Evolutionary conservation across 2,888 invertebrate species (phyloP).

Genomic region (Latrodectus hesperus): DNA sequence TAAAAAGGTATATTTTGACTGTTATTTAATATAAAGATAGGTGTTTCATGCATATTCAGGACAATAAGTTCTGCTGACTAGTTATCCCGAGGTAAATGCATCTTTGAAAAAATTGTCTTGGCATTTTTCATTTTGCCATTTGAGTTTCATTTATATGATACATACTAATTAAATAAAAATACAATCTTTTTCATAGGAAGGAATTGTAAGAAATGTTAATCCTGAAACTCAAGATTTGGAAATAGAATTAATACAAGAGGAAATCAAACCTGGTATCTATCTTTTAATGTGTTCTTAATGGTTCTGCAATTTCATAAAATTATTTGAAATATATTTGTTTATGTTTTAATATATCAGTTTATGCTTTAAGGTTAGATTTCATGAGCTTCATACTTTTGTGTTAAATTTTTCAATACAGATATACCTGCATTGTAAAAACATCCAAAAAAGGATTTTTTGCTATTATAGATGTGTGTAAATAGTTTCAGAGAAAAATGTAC

Average conservation of each 20-base stretch:
- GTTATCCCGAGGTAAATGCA: too few relatives aligned
- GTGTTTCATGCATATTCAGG: too few relatives aligned
- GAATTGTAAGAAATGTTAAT: conserved; percentile 30
- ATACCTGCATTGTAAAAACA: too few relatives aligned
- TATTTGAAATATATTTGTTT: background rate
- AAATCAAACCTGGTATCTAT: conserved; percentile 37
- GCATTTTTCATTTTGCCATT: too few relatives aligned
- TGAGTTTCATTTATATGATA: too few relatives aligned
- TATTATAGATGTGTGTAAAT: too few relatives aligned
- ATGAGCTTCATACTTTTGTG: background rate
- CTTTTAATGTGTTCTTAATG: background rate
- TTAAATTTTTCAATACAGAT: background rate
- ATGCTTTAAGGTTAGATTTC: background rate
- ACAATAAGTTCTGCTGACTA: too few relatives aligned
- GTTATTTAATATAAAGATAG: background rate
- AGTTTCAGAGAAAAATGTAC: too few relatives aligned
- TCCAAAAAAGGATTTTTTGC: too few relatives aligned
- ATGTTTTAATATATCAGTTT: too few relatives aligned
- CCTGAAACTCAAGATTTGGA: conserved; percentile 38
- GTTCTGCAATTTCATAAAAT: background rate
- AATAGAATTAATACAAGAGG: conserved; percentile 21
- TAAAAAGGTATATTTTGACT: background rate
- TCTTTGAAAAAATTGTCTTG: too few relatives aligned
- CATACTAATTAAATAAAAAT: too few relatives aligned
- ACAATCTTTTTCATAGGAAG: conserved; percentile 40